These are phyloP conservation scores for Neoascia interrupta DNA, from an alignment of 2,888 invertebrate species.

Conservation along the genomic window DNA sequence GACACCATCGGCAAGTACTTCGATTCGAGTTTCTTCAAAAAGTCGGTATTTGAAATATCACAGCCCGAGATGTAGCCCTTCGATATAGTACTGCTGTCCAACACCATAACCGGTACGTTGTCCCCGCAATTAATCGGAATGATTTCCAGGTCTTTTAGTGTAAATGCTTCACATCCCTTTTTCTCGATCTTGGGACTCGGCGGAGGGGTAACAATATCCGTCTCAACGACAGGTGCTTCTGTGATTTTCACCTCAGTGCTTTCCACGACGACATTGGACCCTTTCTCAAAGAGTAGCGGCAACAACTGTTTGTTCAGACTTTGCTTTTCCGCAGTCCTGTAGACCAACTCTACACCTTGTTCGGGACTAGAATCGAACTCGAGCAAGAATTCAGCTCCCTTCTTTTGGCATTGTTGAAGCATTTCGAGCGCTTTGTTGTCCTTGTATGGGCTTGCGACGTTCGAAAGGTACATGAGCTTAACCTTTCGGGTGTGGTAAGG, in stretches of 20 bases:
- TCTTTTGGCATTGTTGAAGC: constrained; percentile 59
- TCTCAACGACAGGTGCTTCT: too few relatives aligned
- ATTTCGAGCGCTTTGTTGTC: constrained; percentile 70
- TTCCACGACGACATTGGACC: background rate
- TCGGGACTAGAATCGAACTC: constrained; percentile 53
- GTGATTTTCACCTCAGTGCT: too few relatives aligned
- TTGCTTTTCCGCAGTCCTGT: constrained; percentile 64
- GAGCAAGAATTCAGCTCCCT: constrained; percentile 65
- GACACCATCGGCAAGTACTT: constrained; percentile 55
- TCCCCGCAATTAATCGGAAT: constrained; percentile 70
- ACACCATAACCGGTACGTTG: constrained; percentile 62
- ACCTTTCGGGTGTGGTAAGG: constrained; percentile 70
- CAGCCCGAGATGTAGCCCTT: constrained; percentile 71
- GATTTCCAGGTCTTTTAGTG: constrained; percentile 68
- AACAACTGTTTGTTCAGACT: constrained; percentile 71
- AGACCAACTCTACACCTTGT: constrained; percentile 60
- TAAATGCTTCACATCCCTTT: too few relatives aligned
- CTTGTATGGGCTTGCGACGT: constrained; percentile 62
- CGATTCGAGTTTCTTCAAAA: constrained; percentile 59
- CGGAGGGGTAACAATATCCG: too few relatives aligned
- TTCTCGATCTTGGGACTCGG: background rate
- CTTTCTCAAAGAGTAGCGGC: constrained; percentile 70
- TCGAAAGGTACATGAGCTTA: constrained; percentile 68
- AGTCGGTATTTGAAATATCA: constrained; percentile 57
- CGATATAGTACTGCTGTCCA: constrained; percentile 69